A percentile compares a stretch with the other conserved stretches of the same genome.
Conservation (phyloP, 2,888 invertebrate genomes). For the Sicus ferrugineus region DNA sequence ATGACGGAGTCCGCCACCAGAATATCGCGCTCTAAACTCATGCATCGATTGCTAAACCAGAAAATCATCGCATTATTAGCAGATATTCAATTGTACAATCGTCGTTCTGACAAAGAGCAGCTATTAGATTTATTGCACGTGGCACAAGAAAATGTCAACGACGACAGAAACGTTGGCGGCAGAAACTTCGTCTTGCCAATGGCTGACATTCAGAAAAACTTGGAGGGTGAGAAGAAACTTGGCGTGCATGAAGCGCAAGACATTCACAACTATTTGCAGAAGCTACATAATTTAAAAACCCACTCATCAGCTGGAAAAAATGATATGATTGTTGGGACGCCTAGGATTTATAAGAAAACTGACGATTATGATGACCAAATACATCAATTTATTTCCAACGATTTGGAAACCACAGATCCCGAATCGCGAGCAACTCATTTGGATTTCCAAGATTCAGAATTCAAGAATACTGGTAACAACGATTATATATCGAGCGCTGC, state of each 20-base stretch:
- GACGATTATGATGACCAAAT: no score
- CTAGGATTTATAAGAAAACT: background rate
- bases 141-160: background rate
- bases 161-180: background rate
- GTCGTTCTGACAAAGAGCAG: background rate
- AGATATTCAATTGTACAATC: no score
- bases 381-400: no score
- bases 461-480: no score
- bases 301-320: background rate
- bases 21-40: no score
- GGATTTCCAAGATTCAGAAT: no score
- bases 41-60: no score
- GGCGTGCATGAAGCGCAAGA: background rate
- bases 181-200: background rate
- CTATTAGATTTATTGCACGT: background rate
- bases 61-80: no score
- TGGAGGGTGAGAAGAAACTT: background rate
- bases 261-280: background rate
- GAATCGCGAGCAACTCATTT: no score
- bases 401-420: no score
- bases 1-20: no score
- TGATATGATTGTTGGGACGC: background rate
- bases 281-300: background rate
- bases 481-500: no score
- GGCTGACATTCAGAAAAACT: background rate